Evolutionary conservation across 2,797 vertebrate genomes (phyloP).

Genomic region (Scleropages formosus): DNA sequence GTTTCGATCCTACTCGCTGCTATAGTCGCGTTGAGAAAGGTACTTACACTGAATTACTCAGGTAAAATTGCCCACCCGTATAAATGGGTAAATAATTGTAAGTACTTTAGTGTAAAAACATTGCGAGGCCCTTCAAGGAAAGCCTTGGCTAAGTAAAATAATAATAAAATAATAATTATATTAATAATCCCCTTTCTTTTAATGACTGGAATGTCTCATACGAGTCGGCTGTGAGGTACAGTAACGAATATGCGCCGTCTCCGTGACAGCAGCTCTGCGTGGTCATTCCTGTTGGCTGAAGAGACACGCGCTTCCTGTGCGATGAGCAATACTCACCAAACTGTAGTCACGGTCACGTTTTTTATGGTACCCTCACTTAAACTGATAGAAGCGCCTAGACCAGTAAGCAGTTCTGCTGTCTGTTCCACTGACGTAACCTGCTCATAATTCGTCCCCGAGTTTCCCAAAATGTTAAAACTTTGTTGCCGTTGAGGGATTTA

Average conservation of each 20-base stretch:
- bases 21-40: no score
- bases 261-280: not conserved
- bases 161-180: not conserved
- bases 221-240: not conserved
- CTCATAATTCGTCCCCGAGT: not conserved
- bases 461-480: not conserved
- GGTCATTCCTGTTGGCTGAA: not conserved
- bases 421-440: not conserved
- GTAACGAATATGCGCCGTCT: not conserved
- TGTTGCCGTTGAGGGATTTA: not conserved
- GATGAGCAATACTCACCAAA: not conserved
- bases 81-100: no score
- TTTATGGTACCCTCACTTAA: not conserved
- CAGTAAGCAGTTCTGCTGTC: not conserved
- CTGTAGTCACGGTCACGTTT: constrained; percentile 6
- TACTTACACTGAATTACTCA: no score
- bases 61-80: no score
- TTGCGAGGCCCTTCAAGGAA: no score
- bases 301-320: not conserved
- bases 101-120: no score
- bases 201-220: not conserved
- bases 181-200: not conserved
- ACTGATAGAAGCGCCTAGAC: not conserved
- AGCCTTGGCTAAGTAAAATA: no score
- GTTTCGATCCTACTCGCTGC: no score